phyloP scores from a whole-genome alignment of 2,113 vertebrate species.

The Hypanus sabinus region DNA sequence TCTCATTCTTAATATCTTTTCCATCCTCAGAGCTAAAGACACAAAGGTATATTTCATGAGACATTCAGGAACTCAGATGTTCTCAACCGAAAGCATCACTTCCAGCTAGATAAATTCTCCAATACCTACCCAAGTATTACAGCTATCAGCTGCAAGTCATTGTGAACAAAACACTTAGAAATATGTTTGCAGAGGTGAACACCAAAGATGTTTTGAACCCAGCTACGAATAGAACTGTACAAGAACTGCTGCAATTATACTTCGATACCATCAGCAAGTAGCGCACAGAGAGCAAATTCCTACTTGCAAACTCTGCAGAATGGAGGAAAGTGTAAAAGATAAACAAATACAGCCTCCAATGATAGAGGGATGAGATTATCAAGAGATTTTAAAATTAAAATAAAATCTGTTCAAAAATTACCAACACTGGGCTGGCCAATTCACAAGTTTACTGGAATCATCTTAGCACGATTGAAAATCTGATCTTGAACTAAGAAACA shows the following conservation, averaged over 20 bases:
- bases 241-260: slow-evolving; percentile 5
- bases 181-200: background rate
- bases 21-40: slow-evolving; percentile 36
- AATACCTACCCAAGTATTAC: slow-evolving; percentile 35
- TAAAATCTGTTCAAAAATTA: slow-evolving; percentile 20
- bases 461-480: slow-evolving; percentile 64
- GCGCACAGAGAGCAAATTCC: slow-evolving; percentile 15
- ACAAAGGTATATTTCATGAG: slow-evolving; percentile 5
- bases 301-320: slow-evolving; percentile 19
- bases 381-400: slow-evolving; percentile 27
- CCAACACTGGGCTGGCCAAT: background rate
- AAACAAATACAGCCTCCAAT: slow-evolving; percentile 18
- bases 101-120: background rate
- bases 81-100: background rate
- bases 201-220: background rate
- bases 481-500: slow-evolving; percentile 95
- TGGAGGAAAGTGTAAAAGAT: slow-evolving; percentile 27
- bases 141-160: background rate
- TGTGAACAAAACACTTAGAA: background rate
- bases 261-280: background rate
- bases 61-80: background rate
- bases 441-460: slow-evolving; percentile 35
- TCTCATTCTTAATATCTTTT: slow-evolving; percentile 3
- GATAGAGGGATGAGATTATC: background rate
- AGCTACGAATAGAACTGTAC: background rate